Evolutionary conservation across 2,888 invertebrate genomes (phyloP).

Genomic region (Dryocosmus kuriphilus): DNA sequence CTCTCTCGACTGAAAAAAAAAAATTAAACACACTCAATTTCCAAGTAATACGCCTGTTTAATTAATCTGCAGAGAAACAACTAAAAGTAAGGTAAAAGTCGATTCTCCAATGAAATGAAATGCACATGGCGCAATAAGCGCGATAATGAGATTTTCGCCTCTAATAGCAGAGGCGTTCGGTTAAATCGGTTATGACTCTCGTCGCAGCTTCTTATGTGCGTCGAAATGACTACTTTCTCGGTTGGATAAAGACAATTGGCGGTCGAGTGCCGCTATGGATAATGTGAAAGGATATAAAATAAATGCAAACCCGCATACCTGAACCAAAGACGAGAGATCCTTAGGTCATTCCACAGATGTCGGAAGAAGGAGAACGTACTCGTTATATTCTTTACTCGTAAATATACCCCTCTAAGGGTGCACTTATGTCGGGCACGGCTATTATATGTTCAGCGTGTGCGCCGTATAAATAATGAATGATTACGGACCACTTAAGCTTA

Average conservation of each 20-base stretch:
- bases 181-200: constrained; percentile 21
- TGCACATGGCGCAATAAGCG: constrained; percentile 32
- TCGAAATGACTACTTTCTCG: constrained; percentile 31
- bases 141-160: constrained; percentile 26
- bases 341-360: constrained; percentile 35
- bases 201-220: constrained; percentile 35
- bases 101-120: constrained; percentile 1
- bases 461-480: constrained; percentile 33
- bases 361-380: constrained; percentile 24
- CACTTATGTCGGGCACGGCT: constrained; percentile 15
- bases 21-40: neutral
- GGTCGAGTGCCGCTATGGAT: neutral
- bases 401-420: constrained; percentile 25
- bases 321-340: neutral
- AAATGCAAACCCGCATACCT: constrained; percentile 22
- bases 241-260: constrained; percentile 34
- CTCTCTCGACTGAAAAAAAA: neutral
- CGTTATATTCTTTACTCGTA: constrained; percentile 34
- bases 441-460: constrained; percentile 22
- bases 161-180: constrained; percentile 34
- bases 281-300: constrained; percentile 31
- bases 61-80: constrained; percentile 1
- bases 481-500: constrained; percentile 20
- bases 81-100: neutral
- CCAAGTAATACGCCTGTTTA: neutral